Evolutionary conservation across 2,797 vertebrate species (phyloP).

Genomic region (Ctenosaura bakeri): DNA sequence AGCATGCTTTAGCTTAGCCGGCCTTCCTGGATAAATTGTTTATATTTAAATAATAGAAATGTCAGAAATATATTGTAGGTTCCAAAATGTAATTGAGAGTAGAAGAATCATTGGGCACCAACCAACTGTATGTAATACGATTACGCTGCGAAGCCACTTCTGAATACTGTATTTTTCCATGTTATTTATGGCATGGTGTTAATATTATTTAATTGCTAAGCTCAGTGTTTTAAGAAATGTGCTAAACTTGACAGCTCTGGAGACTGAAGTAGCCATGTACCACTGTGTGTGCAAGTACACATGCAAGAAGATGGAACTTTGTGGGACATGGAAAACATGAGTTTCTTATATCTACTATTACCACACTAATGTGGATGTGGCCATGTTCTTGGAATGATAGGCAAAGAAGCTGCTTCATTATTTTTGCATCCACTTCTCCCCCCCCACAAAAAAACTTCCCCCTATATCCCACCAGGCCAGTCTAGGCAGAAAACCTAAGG

Average conservation of each 20-base stretch:
- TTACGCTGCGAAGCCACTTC: constrained; percentile 7
- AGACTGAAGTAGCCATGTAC: background rate
- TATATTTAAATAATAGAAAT: constrained; percentile 59
- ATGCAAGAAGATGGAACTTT: no score
- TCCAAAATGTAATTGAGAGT: constrained; percentile 43
- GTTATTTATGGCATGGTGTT: constrained; percentile 27
- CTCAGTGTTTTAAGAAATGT: constrained; percentile 13
- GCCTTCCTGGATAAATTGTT: constrained; percentile 72
- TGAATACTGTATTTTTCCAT: background rate
- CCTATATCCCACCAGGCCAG: background rate
- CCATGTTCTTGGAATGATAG: background rate
- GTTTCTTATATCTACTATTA: background rate
- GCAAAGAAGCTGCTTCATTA: background rate
- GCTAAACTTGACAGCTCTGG: constrained; percentile 8
- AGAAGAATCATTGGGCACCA: constrained; percentile 39
- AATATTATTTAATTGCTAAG: constrained; percentile 16
- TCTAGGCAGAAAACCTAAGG: background rate
- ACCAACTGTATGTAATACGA: constrained; percentile 10
- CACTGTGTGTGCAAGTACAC: background rate
- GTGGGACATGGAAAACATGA: background rate
- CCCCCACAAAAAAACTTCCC: background rate
- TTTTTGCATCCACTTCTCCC: background rate
- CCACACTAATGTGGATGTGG: background rate
- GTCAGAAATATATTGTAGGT: constrained; percentile 44
- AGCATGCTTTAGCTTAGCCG: constrained; percentile 51